These are phyloP conservation scores for Lochmaea crataegi DNA, from an alignment of 2,888 invertebrate species.

Conservation along the genomic window DNA sequence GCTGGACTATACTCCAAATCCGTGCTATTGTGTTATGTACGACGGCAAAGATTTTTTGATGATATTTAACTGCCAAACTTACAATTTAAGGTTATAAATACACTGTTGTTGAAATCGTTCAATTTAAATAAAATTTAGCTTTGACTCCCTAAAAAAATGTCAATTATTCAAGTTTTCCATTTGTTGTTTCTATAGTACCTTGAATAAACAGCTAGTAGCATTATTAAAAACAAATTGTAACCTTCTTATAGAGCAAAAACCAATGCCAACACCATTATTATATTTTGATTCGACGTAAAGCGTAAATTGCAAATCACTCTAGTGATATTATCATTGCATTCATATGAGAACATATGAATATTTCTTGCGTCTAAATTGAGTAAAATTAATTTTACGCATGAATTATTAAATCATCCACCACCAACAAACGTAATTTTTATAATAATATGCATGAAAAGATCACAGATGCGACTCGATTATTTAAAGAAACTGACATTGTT, in stretches of 20 bases:
- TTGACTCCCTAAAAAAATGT: too few relatives aligned
- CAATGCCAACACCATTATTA: not conserved
- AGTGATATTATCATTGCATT: constrained; percentile 19
- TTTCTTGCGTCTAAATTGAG: constrained; percentile 8
- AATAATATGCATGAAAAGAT: not conserved
- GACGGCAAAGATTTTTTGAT: too few relatives aligned
- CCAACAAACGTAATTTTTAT: not conserved
- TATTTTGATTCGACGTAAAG: not conserved
- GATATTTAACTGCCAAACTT: too few relatives aligned
- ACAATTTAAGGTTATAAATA: too few relatives aligned
- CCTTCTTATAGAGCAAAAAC: not conserved
- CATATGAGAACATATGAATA: constrained; percentile 33
- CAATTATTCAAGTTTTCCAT: too few relatives aligned
- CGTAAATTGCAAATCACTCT: constrained; percentile 36
- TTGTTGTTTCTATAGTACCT: too few relatives aligned
- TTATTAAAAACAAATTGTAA: too few relatives aligned
- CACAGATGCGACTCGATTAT: not conserved
- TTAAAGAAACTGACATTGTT: not conserved
- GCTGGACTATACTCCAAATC: too few relatives aligned
- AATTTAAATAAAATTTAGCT: too few relatives aligned
- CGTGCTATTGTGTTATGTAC: too few relatives aligned
- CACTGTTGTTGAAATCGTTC: too few relatives aligned
- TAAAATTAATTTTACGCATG: constrained; percentile 35
- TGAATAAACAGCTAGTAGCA: too few relatives aligned
- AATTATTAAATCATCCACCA: constrained; percentile 25